These are phyloP conservation scores for Micropoecilia bifurca DNA, from an alignment of 2,797 vertebrate species.

Conservation along the genomic window DNA sequence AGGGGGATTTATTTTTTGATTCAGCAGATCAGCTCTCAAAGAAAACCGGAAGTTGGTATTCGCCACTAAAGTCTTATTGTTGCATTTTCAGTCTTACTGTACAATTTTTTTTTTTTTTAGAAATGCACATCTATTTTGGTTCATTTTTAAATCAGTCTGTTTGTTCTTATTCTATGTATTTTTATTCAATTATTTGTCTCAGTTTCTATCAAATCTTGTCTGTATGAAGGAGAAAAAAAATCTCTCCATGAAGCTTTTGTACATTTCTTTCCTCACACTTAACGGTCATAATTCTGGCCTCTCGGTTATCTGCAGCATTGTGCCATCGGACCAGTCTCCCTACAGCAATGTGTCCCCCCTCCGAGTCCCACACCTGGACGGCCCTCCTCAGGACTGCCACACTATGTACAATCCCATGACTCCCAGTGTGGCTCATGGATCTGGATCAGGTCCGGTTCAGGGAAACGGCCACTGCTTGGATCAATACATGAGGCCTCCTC, in stretches of 20 bases:
- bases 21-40: neutral
- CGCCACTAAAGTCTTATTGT: neutral
- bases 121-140: too few relatives aligned
- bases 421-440: conserved; percentile 77
- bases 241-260: neutral
- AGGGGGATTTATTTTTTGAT: too few relatives aligned
- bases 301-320: conserved; percentile 63
- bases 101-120: neutral
- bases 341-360: conserved; percentile 80
- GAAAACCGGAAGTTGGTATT: neutral
- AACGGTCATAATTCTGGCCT: neutral
- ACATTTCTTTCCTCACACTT: neutral
- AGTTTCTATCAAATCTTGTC: neutral
- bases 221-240: neutral
- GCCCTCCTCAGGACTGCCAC: conserved; percentile 72
- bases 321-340: conserved; percentile 72
- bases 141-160: neutral
- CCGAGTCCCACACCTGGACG: conserved; percentile 67
- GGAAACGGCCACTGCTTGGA: conserved; percentile 84
- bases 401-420: conserved; percentile 89
- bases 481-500: conserved; percentile 89
- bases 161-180: too few relatives aligned
- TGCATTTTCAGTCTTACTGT: neutral
- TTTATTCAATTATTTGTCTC: neutral
- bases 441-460: conserved; percentile 71